Conservation (phyloP, 2,888 invertebrate genomes). For the Acronicta leporina region DNA sequence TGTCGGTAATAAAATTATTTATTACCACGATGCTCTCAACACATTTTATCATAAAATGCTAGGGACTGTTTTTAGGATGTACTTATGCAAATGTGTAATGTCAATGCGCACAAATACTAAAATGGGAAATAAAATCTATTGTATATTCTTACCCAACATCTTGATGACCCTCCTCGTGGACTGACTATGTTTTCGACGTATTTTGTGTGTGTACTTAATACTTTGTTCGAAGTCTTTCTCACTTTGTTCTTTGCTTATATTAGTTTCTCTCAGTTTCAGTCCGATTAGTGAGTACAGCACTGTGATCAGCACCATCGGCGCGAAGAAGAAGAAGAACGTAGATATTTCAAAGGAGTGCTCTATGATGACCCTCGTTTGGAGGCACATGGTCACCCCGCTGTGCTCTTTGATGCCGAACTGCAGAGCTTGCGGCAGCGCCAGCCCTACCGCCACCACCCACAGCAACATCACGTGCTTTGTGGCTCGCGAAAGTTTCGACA, state of each 20-base stretch:
- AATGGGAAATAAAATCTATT: neutral
- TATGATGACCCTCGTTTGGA: slow-evolving; percentile 85
- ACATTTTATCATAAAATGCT: neutral
- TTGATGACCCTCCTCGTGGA: slow-evolving; percentile 92
- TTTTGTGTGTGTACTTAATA: slow-evolving; percentile 64
- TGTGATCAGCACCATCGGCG: slow-evolving; percentile 93
- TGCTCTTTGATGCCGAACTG: slow-evolving; percentile 80
- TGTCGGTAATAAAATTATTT: neutral
- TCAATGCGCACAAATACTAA: neutral
- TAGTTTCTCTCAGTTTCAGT: slow-evolving; percentile 88
- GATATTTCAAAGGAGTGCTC: slow-evolving; percentile 92
- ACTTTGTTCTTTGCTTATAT: slow-evolving; percentile 68
- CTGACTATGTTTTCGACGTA: slow-evolving; percentile 82
- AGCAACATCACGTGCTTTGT: slow-evolving; percentile 94
- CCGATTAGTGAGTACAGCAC: slow-evolving; percentile 92
- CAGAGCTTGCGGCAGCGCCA: slow-evolving; percentile 92
- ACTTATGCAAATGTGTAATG: neutral
- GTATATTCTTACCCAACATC: slow-evolving; percentile 91
- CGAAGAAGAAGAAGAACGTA: slow-evolving; percentile 92
- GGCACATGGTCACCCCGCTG: slow-evolving; percentile 81
- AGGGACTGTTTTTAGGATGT: neutral
- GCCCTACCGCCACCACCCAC: slow-evolving; percentile 93
- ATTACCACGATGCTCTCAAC: neutral
- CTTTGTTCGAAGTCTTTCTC: slow-evolving; percentile 65
- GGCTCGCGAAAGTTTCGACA: slow-evolving; percentile 96